A percentile compares a stretch with the other conserved stretches of the same genome.
These are phyloP conservation scores for Thera obeliscata DNA, from an alignment of 2,888 invertebrate species.

Conservation along the genomic window DNA sequence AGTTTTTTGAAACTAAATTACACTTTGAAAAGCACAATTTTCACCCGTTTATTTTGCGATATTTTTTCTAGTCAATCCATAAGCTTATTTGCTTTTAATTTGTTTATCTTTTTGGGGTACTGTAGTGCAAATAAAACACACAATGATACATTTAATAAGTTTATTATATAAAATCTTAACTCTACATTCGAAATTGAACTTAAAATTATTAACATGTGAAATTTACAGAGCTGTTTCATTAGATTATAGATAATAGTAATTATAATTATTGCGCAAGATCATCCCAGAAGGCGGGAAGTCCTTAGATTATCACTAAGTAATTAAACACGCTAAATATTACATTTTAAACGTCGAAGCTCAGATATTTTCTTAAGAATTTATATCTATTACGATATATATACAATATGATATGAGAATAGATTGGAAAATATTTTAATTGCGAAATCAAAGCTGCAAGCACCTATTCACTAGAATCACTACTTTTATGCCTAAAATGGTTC, in stretches of 20 bases:
- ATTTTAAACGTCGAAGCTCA: conserved; percentile 82
- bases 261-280: conserved; percentile 83
- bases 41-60: not conserved
- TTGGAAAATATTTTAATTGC: conserved; percentile 67
- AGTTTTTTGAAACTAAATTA: conserved; percentile 6
- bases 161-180: conserved; percentile 85
- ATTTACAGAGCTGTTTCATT: conserved; percentile 80
- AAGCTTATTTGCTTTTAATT: too few relatives aligned
- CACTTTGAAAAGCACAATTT: not conserved
- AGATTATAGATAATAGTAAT: conserved; percentile 77
- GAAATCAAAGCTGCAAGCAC: conserved; percentile 72
- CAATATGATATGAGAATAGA: conserved; percentile 80
- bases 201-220: conserved; percentile 81
- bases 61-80: not conserved
- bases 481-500: conserved; percentile 38
- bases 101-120: too few relatives aligned
- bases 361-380: conserved; percentile 78
- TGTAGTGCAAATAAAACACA: conserved; percentile 37
- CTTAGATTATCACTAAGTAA: conserved; percentile 71
- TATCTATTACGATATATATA: conserved; percentile 76
- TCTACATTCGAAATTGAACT: conserved; percentile 80
- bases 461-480: conserved; percentile 55
- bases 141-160: conserved; percentile 82
- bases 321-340: conserved; percentile 76
- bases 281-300: conserved; percentile 65